Conservation (phyloP, 2,797 vertebrate species). For the Poeciliopsis paucimaculata region DNA sequence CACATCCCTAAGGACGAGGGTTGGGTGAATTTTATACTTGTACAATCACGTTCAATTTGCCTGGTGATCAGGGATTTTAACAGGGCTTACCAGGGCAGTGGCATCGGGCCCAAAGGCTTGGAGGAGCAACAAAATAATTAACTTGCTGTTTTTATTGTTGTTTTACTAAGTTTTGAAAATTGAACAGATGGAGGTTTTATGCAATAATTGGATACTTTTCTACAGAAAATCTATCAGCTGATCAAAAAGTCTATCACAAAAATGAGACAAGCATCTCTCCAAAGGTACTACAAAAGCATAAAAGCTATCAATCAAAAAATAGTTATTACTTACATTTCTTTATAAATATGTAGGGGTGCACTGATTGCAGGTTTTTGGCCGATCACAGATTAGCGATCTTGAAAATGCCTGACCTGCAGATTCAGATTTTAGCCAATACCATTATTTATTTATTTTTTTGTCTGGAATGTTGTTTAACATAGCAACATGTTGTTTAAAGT, state of each 20-base stretch:
- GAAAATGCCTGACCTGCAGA: no score
- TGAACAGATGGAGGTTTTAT: background rate
- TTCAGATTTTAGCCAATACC: no score
- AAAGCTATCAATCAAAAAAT: background rate
- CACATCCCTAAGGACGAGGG: constrained; percentile 28
- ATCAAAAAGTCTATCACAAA: background rate
- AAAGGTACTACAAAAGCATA: background rate
- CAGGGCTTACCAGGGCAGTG: background rate
- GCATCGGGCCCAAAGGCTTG: background rate
- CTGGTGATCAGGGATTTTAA: constrained; percentile 9
- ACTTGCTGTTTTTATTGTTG: background rate
- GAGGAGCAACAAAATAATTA: background rate
- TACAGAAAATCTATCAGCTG: background rate
- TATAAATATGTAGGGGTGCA: background rate
- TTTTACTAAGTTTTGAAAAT: background rate
- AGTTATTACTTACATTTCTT: background rate
- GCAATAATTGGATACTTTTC: background rate
- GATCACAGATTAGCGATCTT: no score
- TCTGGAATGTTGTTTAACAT: no score
- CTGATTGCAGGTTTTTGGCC: no score
- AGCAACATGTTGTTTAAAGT: no score
- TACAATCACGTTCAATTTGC: constrained; percentile 24
- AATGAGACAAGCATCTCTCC: background rate
- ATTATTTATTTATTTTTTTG: no score
- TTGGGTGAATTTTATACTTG: constrained; percentile 28